Evolutionary conservation across 2,888 invertebrate species (phyloP).

Genomic region (Mactromeris polynyma): DNA sequence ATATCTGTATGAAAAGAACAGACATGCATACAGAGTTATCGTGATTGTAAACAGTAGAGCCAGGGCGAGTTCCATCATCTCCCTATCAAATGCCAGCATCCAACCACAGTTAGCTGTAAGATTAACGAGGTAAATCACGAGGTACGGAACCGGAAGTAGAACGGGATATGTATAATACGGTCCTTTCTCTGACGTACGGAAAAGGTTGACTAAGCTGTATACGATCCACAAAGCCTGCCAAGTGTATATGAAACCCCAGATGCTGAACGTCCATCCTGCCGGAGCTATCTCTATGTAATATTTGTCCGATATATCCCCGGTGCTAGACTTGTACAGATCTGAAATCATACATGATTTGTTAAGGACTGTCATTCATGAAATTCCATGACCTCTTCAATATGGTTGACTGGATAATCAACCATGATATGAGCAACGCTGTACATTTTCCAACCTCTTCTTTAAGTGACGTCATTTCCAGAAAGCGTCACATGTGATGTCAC

Average conservation of each 20-base stretch:
- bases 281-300: slow-evolving; percentile 83
- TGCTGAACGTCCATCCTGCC: slow-evolving; percentile 84
- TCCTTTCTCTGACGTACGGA: slow-evolving; percentile 75
- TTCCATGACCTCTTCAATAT: too few relatives aligned
- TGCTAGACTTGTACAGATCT: slow-evolving; percentile 79
- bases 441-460: too few relatives aligned
- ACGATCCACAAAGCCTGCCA: slow-evolving; percentile 83
- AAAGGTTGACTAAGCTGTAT: slow-evolving; percentile 80
- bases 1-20: slow-evolving; percentile 75
- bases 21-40: slow-evolving; percentile 77
- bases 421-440: too few relatives aligned
- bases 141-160: slow-evolving; percentile 76
- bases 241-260: slow-evolving; percentile 83
- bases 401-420: too few relatives aligned
- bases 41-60: slow-evolving; percentile 72
- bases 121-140: slow-evolving; percentile 75
- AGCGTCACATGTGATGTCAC: too few relatives aligned
- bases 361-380: too few relatives aligned
- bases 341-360: too few relatives aligned
- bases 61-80: slow-evolving; percentile 74
- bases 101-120: slow-evolving; percentile 80
- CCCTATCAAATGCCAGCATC: slow-evolving; percentile 83
- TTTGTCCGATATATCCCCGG: slow-evolving; percentile 78
- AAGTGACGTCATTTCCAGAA: too few relatives aligned
- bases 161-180: slow-evolving; percentile 78